A percentile compares a stretch with the other conserved stretches of the same genome.
Evolutionary conservation across 2,113 vertebrate species (phyloP).

Genomic region (Meriones unguiculatus): DNA sequence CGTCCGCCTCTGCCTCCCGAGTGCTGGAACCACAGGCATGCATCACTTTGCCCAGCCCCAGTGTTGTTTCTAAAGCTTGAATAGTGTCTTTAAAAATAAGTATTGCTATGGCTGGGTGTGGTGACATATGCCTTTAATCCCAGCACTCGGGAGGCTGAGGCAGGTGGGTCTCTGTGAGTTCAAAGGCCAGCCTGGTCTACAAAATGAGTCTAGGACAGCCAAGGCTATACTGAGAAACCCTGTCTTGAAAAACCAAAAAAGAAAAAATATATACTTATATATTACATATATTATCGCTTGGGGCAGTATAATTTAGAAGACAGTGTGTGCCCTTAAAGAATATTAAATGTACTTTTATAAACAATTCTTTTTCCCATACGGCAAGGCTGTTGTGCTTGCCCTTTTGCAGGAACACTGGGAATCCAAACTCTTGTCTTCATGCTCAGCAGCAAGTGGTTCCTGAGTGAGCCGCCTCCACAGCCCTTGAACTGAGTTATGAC

Average conservation of each 20-base stretch:
- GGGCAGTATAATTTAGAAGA: conserved; percentile 11
- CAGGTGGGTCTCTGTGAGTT: too few relatives aligned
- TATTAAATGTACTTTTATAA: not conserved
- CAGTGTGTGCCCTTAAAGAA: not conserved
- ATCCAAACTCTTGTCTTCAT: not conserved
- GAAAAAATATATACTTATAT: too few relatives aligned
- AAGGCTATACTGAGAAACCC: too few relatives aligned
- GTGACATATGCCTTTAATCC: not conserved
- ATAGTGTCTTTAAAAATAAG: conserved; percentile 32
- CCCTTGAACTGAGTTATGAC: not conserved
- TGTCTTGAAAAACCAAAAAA: too few relatives aligned
- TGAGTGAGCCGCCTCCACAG: not conserved
- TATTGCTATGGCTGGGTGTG: not conserved
- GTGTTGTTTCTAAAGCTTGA: conserved; percentile 4
- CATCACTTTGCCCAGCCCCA: too few relatives aligned
- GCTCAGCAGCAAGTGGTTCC: not conserved
- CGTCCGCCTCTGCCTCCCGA: too few relatives aligned
- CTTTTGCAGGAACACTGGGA: not conserved
- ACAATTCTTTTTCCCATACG: not conserved
- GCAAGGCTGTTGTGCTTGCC: not conserved
- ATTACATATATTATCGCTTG: not conserved
- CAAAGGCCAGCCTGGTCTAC: too few relatives aligned
- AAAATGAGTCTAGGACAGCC: too few relatives aligned
- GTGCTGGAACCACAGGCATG: too few relatives aligned
- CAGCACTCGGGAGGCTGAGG: too few relatives aligned